Conservation (phyloP, 2,113 vertebrate genomes). For the Pseudorectes ferrugineus region DNA sequence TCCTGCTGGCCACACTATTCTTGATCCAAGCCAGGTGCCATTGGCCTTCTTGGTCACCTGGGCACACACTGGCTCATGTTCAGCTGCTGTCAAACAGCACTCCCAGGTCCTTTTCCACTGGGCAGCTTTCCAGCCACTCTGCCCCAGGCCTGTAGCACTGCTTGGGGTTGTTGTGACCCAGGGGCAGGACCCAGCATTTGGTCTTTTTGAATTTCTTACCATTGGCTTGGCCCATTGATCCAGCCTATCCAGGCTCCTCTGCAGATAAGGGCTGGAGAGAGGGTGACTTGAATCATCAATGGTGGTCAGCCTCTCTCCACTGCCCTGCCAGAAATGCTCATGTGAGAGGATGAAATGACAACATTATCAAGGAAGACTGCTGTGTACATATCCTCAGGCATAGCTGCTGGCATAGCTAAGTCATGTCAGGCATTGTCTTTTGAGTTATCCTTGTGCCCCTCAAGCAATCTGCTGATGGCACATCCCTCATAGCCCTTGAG, state of each 20-base stretch:
- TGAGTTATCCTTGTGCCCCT: not conserved
- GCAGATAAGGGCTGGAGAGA: not conserved
- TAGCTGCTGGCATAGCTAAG: not conserved
- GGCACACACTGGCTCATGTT: not conserved
- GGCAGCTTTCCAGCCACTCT: not conserved
- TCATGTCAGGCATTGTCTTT: not conserved
- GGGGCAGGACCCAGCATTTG: fast-evolving
- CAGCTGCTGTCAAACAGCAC: not conserved
- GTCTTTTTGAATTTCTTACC: not conserved
- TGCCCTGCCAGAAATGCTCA: not conserved
- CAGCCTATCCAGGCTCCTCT: not conserved
- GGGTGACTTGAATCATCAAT: not conserved
- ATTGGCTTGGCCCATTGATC: not conserved
- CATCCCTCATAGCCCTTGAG: no score
- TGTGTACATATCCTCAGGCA: not conserved
- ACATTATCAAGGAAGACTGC: not conserved
- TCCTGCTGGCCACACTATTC: not conserved
- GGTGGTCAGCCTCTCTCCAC: not conserved
- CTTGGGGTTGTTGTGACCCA: not conserved
- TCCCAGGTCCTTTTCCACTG: not conserved
- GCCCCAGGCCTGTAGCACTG: no score
- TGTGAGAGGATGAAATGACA: not conserved
- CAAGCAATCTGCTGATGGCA: not conserved
- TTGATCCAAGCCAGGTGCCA: not conserved
- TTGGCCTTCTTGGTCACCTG: not conserved